Evolutionary conservation across 2,797 vertebrate genomes (phyloP), one percentile per base, ranked within the genome.

Genomic region (Chaetophractus vellerosus): DNA sequence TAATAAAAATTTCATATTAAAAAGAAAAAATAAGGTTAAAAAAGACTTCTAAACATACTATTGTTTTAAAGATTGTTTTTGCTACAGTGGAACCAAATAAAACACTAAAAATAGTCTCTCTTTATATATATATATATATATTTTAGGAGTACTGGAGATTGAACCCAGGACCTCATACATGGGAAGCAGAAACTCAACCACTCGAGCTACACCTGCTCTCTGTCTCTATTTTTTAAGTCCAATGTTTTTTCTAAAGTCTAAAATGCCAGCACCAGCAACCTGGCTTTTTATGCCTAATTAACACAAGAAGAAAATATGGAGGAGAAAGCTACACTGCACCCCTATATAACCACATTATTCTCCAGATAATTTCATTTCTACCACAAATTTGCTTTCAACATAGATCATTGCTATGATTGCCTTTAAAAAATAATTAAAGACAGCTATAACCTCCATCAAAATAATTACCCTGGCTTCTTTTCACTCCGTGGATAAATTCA

Each of bases 61-160:
- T 63, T 23, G 72, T 66, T 78, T 95, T 75, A 52, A 95, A 82
- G n/a, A 83, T 79, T 87, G 2, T 31, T 94, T 93, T 94, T 96
- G 91, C 57, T 74, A 4, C 1, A 59, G 38, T 55, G 71, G 31
- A 96, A 76, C 8, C 21, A 38, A 89, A 72, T 69, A 33, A 85
- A 94, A 36, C 12, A 91, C 6, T 61, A 69, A 69, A 79, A 69
- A 31, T 16, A 36, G 1, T 55, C 75, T 33, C 10, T 76, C 6
- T 33, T 24, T 45, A 45, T 10, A 45, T 45, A 45, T 45, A 45
- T 45, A 45, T 45, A 45, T 45, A 45, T 45, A 45, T 45, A 6
- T 45, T 45, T 45, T 45, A 45, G 45, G 45, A 45, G 45, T 45
- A 45, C 45, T 45, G 45, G 45, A 45, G 7, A 9, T 45, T 45